These are phyloP conservation scores for Synergus japonicus DNA, from an alignment of 2,888 invertebrate species.

Conservation along the genomic window DNA sequence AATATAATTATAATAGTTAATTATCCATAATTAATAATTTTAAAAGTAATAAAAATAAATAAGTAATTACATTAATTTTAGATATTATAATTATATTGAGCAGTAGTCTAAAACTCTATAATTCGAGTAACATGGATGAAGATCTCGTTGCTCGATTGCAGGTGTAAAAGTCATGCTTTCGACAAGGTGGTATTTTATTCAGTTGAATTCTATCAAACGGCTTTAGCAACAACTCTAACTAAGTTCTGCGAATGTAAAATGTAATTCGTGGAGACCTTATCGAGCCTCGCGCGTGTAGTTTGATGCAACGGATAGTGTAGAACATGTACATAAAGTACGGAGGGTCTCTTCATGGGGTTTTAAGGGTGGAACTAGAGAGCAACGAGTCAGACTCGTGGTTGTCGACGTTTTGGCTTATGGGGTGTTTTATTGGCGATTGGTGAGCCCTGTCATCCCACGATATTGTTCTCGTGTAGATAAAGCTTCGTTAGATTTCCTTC, in stretches of 20 bases:
- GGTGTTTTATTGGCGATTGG: slow-evolving; percentile 66
- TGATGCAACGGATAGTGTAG: neutral
- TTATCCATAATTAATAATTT: too few species aligned
- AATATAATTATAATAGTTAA: too few species aligned
- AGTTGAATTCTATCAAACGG: neutral
- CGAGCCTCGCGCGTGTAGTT: slow-evolving; percentile 1
- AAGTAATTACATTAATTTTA: too few species aligned
- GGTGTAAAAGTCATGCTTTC: too few species aligned
- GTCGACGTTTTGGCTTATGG: slow-evolving; percentile 64
- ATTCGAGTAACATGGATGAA: too few species aligned
- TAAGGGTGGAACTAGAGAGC: slow-evolving; percentile 9
- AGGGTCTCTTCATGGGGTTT: neutral
- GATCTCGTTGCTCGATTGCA: too few species aligned
- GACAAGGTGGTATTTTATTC: too few species aligned
- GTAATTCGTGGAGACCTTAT: slow-evolving; percentile 15
- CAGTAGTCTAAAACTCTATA: too few species aligned
- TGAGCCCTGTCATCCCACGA: slow-evolving; percentile 62
- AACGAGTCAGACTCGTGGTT: slow-evolving; percentile 51
- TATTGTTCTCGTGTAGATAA: slow-evolving; percentile 65
- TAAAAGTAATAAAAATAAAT: too few species aligned
- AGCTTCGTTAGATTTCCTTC: slow-evolving; percentile 61
- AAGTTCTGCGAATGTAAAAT: slow-evolving; percentile 20
- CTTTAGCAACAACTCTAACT: neutral
- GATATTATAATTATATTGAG: too few species aligned
- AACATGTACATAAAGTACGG: neutral